These are phyloP conservation scores for Lagodon rhomboides DNA, from an alignment of 2,797 vertebrate genomes.

Conservation along the genomic window DNA sequence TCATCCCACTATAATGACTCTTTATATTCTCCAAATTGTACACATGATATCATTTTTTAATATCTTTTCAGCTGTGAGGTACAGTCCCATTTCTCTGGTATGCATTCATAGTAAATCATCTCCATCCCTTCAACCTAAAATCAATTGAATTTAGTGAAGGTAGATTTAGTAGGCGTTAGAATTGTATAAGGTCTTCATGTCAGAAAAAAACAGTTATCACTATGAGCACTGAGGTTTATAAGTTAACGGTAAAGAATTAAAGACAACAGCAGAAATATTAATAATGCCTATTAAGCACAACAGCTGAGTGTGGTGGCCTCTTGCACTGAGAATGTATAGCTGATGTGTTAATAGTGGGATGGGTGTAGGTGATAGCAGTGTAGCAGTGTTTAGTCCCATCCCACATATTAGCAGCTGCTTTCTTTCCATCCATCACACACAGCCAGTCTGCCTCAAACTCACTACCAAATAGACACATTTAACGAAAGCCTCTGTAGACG, in stretches of 20 bases:
- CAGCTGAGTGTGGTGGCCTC: constrained; percentile 51
- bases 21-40: too few species aligned
- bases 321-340: constrained; percentile 61
- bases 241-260: neutral
- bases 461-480: constrained; percentile 77
- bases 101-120: too few species aligned
- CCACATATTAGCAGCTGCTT: constrained; percentile 76
- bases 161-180: too few species aligned
- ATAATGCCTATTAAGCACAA: neutral
- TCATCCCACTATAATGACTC: too few species aligned
- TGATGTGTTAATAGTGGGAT: constrained; percentile 76
- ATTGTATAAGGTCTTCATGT: too few species aligned
- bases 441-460: constrained; percentile 67
- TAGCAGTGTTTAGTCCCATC: constrained; percentile 75
- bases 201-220: neutral
- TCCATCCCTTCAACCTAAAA: too few species aligned
- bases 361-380: constrained; percentile 75
- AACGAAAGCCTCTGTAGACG: constrained; percentile 72
- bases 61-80: too few species aligned
- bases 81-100: too few species aligned
- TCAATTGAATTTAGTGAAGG: too few species aligned
- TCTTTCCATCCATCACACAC: constrained; percentile 78
- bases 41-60: too few species aligned
- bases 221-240: neutral
- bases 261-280: neutral